Evolutionary conservation across 2,888 invertebrate species (phyloP).

Genomic region (Carpatolechia fugitivella): DNA sequence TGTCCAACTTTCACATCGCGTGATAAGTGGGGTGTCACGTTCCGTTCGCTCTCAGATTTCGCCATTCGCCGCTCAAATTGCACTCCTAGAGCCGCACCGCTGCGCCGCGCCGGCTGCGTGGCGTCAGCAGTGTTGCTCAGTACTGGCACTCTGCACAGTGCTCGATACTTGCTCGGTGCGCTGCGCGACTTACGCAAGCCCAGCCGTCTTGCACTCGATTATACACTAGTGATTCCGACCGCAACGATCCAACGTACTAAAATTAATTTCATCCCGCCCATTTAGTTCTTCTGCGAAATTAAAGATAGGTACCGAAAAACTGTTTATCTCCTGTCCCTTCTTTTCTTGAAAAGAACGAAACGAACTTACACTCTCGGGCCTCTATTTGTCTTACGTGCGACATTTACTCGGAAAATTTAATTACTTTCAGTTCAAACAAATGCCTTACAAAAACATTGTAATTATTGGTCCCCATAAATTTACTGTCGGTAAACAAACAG

Average conservation of each 20-base stretch:
- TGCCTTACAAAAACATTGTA: conserved; percentile 22
- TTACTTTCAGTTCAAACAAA: conserved; percentile 25
- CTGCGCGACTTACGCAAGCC: background rate
- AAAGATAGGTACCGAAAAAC: too few species aligned
- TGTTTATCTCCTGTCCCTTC: background rate
- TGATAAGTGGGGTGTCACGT: conserved; percentile 74
- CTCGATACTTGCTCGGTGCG: too few species aligned
- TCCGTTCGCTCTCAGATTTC: conserved; percentile 68
- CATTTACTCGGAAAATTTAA: conserved; percentile 19
- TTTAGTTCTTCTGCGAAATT: too few species aligned
- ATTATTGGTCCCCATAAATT: conserved; percentile 19
- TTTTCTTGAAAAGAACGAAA: too few species aligned
- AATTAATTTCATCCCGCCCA: too few species aligned
- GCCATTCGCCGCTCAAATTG: conserved; percentile 66
- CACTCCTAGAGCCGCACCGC: conserved; percentile 36
- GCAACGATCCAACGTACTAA: too few species aligned
- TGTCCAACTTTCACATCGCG: conserved; percentile 65
- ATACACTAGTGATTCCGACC: too few species aligned
- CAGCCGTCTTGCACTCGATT: too few species aligned
- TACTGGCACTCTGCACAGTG: background rate
- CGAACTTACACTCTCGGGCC: conserved; percentile 41
- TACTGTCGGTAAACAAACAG: conserved; percentile 20
- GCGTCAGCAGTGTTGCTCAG: conserved; percentile 25
- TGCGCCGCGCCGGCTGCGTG: conserved; percentile 33
- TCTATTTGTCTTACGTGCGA: background rate